Evolutionary conservation across 2,888 invertebrate species (phyloP), one percentile per base, ranked within the genome.

Genomic region (Epinotia brunnichana): DNA sequence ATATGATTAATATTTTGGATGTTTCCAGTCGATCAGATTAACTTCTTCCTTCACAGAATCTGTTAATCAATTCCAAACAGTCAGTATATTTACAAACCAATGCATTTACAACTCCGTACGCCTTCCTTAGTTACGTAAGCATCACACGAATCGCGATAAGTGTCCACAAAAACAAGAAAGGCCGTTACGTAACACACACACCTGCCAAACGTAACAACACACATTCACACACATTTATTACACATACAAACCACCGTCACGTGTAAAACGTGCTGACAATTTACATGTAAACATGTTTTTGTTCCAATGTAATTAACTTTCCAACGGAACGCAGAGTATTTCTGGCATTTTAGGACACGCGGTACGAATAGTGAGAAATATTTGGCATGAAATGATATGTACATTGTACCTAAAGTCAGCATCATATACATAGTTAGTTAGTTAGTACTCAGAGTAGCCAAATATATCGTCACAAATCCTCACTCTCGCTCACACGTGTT

Each of bases 251-350:
- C 29, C 59, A 39, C 10, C 66, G 54, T 56, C 56, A 66, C 54
- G 56, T 21, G 56, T 24, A 19, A 39, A 66, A 56, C 54, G 54
- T 66, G 54, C 66, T 41, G 54, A 66, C 54, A 66, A 66, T 66
- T 66, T 66, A 66, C 66, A 66, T 56, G 56, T 56, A 66, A 66
- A 66, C 66, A 66, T 66, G 66, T 66, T 56, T 66, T 66, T 66
- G 66, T 56, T 66, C 41, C 41, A 66, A 66, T 41, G 24, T 59
- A 68, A 59, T 68, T 41, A 54, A 54, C 64, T 66, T 41, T 24
- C 19, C 11, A 39, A 54, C 21, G 54, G 66, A 11, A 11, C 54
- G 21, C 53, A 21, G 39, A n/a, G 29, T 63, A 63, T 51, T 53
- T 24, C 51, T 17, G 64, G 19, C 35, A 29, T 17, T 35, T 63